Conservation (phyloP, 2,888 invertebrate species). For the Parapristionchus giblindavisi region DNA sequence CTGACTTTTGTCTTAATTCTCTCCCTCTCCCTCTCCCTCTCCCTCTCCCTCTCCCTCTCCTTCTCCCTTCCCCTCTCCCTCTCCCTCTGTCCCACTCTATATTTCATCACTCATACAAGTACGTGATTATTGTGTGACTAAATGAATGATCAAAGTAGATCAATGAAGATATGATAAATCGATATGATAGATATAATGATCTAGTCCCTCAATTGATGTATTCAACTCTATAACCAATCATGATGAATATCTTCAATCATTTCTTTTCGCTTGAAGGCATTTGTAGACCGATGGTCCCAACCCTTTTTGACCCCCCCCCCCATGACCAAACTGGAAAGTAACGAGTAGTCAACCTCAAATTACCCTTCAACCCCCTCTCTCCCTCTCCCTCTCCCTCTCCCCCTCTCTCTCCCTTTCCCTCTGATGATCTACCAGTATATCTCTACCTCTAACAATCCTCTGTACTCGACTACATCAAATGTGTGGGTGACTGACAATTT, state of each 20-base stretch:
- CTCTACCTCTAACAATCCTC: neutral
- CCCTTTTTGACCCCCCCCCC: no score
- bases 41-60: constrained; percentile 3
- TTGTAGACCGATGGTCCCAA: constrained; percentile 21
- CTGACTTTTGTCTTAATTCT: constrained; percentile 13
- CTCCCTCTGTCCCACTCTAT: constrained; percentile 1
- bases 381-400: constrained; percentile 16
- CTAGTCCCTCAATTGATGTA: neutral
- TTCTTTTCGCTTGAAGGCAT: constrained; percentile 37
- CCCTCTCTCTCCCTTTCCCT: constrained; percentile 16
- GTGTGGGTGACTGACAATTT: constrained; percentile 23
- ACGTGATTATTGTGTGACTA: no score
- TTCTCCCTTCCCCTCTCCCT: neutral
- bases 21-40: constrained; percentile 6
- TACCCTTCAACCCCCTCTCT: constrained; percentile 1
- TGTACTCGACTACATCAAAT: neutral
- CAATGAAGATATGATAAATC: neutral
- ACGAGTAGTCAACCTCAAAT: neutral
- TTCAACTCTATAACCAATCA: neutral
- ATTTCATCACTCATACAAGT: neutral
- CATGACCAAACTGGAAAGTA: no score
- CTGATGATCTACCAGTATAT: neutral
- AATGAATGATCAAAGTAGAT: neutral
- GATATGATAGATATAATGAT: neutral
- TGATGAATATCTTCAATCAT: constrained; percentile 7